phyloP scores from a whole-genome alignment of 2,888 invertebrate genomes.

The Eupithecia pulchellata region DNA sequence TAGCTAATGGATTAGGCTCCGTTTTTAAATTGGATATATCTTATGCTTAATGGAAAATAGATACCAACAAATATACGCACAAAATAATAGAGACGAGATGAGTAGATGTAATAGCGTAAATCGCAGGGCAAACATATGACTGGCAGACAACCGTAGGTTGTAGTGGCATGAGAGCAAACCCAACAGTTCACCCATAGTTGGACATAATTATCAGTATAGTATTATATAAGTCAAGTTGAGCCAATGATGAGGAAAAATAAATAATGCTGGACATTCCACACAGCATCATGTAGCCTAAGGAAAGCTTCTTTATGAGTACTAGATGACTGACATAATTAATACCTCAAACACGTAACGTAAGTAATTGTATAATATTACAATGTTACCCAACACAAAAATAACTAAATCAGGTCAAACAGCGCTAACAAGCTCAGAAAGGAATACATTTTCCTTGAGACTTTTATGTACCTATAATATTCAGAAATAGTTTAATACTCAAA shows the following conservation, averaged over 20 bases:
- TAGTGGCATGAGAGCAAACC: no score
- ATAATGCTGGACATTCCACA: no score
- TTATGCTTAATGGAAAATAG: neutral
- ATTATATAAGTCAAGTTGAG: no score
- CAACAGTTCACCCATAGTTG: no score
- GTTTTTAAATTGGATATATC: neutral
- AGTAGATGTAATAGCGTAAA: neutral
- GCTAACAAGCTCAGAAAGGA: neutral
- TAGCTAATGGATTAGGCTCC: slow-evolving; percentile 20
- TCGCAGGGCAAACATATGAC: neutral
- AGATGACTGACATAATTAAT: no score
- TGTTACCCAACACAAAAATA: neutral
- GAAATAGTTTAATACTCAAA: no score
- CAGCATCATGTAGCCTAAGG: no score
- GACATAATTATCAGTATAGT: no score
- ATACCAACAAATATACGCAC: neutral
- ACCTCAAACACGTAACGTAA: neutral
- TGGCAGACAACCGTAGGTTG: no score
- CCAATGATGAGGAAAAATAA: no score
- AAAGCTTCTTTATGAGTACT: no score
- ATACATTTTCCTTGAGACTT: neutral
- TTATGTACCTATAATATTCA: no score
- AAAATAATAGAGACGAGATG: neutral
- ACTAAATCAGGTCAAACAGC: neutral
- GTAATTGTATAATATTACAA: neutral